Base-by-base conservation (phyloP, 2,888 invertebrate species). In the Drosophila nigricruria region DNA sequence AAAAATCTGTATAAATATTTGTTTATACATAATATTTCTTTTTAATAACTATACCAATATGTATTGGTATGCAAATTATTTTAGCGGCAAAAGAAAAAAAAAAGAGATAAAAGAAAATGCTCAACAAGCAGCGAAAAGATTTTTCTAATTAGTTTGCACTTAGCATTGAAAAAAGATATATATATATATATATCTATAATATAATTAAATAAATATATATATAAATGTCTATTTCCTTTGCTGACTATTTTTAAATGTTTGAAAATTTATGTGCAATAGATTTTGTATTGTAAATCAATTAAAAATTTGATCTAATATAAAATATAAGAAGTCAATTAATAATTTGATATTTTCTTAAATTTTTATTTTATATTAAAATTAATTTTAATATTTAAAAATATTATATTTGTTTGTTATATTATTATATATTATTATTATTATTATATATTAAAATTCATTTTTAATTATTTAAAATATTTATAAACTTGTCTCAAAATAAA, bases 31-130 rank as follows among this genome's bases (percentile, higher is more conserved):
- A 69, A 54, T 50, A 60, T 63, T 42, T 68, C 18, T 72, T 73
- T 82, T 72, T 59, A 77, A 77, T 80, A 82, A 86, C 73, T 82
- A 72, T 67, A 72, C 67, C 50, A 45, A 77, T 66, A 50, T 25
- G 64, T 43, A 54, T 47, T n/a, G n/a, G 23, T 40, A 16, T 32
- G 0, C 14, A 49, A 49, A 18, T 18, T 30, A 56, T 75, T 59
- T 73, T 34, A 50, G 50, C 52, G 49, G 20, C 8, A 43, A 62
- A 43, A 43, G 14, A 16, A 25, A 45, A 9, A 45, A 27, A n/a
- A 47, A 57, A 47, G 16, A 60, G 23, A 53, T 45, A 16, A 40
- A 56, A 25, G 25, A n/a, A 61, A 63, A 52, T 52, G 16, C 43
- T n/a, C 42, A n/a, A 66, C 43, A n/a, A 60, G 57, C 53, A 43